Evolutionary conservation across 2,888 invertebrate species (phyloP), one percentile per base, ranked within the genome.

Genomic region (Celastrina argiolus): DNA sequence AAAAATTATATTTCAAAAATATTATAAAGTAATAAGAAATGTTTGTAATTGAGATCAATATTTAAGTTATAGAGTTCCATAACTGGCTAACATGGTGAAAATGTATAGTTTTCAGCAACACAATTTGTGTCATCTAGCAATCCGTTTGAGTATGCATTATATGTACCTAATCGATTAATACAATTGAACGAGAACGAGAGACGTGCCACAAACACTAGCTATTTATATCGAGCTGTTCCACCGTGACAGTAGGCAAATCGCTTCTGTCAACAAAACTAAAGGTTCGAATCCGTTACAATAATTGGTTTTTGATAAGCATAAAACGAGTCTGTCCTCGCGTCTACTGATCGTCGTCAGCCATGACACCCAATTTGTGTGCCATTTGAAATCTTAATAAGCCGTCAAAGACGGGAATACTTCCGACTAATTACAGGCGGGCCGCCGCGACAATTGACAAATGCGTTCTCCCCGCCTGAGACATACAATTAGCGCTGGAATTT

Each of bases 381-480:
- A 91, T 90, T 87, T 87, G 84, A 87, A 87, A 87, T 85, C 83
- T 87, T 91, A 91, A 90, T 88, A 88, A 90, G 88, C 90, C 88
- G 89, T 88, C 90, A 88, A 87, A 88, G 86, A 87, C 87, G 72
- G 83, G 84, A 90, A 90, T 90, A 91, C 81, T 77, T 78, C 77
- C 84, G 82, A 88, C 87, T 90, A 90, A 90, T 89, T 90, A 81
- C 78, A 81, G 81, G 80, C 80, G 75, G 73, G 75, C 78, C 78
- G 70, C 75, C 76, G 83, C 85, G 90, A 87, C 89, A 88, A 91
- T 89, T 90, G 90, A 91, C 84, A 89, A 89, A 91, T 90, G 90
- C 79, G 83, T 84, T 85, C 80, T 79, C 81, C 78, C 81, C 81
- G 71, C 78, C 76, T 86, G 87, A 84, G 88, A 82, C 87, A 83